These are phyloP conservation scores for Chrysina gloriosa DNA, from an alignment of 2,888 invertebrate genomes.

Conservation along the genomic window DNA sequence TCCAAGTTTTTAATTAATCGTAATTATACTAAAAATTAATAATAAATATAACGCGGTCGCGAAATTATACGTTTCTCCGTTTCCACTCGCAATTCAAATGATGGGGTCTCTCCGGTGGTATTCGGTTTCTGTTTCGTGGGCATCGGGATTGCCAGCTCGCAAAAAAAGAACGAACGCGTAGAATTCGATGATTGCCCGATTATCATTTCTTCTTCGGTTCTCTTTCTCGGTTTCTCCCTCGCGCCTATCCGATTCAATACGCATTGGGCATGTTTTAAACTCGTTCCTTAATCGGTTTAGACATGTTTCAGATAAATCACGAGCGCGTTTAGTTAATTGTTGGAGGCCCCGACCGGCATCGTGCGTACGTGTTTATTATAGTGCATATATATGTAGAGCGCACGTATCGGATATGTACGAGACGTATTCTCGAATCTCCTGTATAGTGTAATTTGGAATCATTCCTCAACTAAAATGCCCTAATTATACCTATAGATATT, in stretches of 20 bases:
- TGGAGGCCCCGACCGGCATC: no score
- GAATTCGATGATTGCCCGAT: not conserved
- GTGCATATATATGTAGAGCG: no score
- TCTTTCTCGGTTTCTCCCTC: no score
- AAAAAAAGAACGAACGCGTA: not conserved
- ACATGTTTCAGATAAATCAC: no score
- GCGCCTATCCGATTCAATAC: no score
- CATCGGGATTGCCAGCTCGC: not conserved
- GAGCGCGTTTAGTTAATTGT: no score
- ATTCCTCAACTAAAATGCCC: constrained; percentile 31
- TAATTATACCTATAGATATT: constrained; percentile 38
- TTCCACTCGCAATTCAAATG: not conserved
- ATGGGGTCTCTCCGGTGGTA: not conserved
- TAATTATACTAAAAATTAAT: constrained; percentile 52
- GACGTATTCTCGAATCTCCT: no score
- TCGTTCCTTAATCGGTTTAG: no score
- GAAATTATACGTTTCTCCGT: constrained; percentile 18
- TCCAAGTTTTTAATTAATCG: constrained; percentile 59
- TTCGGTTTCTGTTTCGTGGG: not conserved
- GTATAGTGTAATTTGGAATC: constrained; percentile 32
- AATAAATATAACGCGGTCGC: constrained; percentile 36
- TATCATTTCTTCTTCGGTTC: not conserved
- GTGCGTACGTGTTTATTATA: no score
- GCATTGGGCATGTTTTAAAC: no score
- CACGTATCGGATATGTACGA: no score